Evolutionary conservation across 1,140 invertebrate species (phyloP).

Genomic region (Calephelis nemesis): DNA sequence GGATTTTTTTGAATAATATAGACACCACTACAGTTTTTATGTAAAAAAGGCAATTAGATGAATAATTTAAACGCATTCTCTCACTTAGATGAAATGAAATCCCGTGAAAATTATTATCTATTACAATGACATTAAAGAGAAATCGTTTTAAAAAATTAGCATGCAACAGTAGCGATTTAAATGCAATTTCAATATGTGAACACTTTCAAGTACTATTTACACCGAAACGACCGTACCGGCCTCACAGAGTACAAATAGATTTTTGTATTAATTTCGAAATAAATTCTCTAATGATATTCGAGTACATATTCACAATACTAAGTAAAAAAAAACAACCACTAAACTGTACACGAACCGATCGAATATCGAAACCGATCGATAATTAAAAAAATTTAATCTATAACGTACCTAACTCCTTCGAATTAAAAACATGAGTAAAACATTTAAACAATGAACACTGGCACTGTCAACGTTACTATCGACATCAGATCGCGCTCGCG

Average conservation of each 20-base stretch:
- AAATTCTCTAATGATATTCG: conserved; percentile 70
- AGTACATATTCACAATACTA: conserved; percentile 75
- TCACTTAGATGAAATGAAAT: background rate
- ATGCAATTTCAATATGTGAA: conserved; percentile 74
- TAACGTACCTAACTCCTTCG: conserved; percentile 54
- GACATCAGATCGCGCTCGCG: conserved; percentile 25
- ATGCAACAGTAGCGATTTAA: conserved; percentile 74
- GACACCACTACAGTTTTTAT: too few relatives aligned
- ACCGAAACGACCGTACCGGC: conserved; percentile 44
- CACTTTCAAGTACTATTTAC: conserved; percentile 72
- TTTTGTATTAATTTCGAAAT: conserved; percentile 55
- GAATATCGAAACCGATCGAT: conserved; percentile 33
- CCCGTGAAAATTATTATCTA: conserved; percentile 15
- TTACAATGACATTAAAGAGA: conserved; percentile 32
- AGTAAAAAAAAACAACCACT: conserved; percentile 57
- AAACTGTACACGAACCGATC: conserved; percentile 60
- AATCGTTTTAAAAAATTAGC: conserved; percentile 39
- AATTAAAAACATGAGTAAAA: conserved; percentile 69
- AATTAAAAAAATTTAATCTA: conserved; percentile 52
- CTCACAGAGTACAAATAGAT: conserved; percentile 47
- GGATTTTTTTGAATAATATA: too few relatives aligned
- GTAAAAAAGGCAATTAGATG: too few relatives aligned
- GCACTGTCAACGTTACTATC: conserved; percentile 40
- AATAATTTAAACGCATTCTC: background rate
- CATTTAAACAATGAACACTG: conserved; percentile 68